Evolutionary conservation across 2,888 invertebrate genomes (phyloP).

Genomic region (Ichneumoninae sp.): DNA sequence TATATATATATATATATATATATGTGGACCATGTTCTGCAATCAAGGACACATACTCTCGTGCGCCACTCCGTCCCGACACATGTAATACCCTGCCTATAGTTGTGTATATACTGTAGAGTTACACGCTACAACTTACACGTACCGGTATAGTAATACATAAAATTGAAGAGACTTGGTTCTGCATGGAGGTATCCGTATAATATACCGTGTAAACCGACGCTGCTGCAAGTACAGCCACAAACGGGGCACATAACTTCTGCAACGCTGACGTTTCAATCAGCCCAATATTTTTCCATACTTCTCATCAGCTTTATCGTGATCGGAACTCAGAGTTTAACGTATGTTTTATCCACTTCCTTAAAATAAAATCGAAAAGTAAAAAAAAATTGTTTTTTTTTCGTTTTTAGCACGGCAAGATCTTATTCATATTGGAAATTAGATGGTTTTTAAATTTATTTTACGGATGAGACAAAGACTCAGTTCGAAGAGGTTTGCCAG

Average conservation of each 20-base stretch:
- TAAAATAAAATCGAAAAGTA: not conserved
- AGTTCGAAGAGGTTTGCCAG: not conserved
- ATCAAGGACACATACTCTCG: constrained; percentile 54
- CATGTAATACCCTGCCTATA: constrained; percentile 45
- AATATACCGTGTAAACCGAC: constrained; percentile 38
- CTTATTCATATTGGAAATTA: constrained; percentile 7
- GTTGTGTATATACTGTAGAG: constrained; percentile 22
- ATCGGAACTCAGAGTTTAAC: constrained; percentile 36
- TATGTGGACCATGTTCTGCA: constrained; percentile 42
- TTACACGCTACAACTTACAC: constrained; percentile 31
- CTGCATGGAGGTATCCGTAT: constrained; percentile 14
- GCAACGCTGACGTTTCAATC: constrained; percentile 80
- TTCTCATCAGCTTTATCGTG: constrained; percentile 70
- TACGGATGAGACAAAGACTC: not conserved
- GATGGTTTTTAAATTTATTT: constrained; percentile 24
- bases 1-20: not conserved
- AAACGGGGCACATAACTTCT: constrained; percentile 76
- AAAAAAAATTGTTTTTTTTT: not conserved
- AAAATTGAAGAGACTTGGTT: not conserved
- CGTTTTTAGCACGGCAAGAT: not conserved
- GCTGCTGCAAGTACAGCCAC: constrained; percentile 53
- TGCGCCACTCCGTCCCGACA: constrained; percentile 36
- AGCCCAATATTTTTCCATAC: constrained; percentile 70
- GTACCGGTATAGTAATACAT: constrained; percentile 28
- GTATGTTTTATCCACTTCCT: constrained; percentile 34